These are phyloP conservation scores for Hirundo rustica DNA, from an alignment of 2,797 vertebrate species.

Conservation along the genomic window DNA sequence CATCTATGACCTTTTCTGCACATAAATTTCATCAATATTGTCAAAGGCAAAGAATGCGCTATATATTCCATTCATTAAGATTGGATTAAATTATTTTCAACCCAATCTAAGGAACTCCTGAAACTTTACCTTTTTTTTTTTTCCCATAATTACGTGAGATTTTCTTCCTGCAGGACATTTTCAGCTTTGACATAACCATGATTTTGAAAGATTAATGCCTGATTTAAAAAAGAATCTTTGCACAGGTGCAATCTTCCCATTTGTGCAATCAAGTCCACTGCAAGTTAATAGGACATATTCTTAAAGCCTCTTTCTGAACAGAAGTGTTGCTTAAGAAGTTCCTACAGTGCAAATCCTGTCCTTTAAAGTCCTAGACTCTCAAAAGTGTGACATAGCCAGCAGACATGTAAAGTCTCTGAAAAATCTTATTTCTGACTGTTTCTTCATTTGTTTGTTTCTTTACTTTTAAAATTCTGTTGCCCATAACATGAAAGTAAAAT, in stretches of 20 bases:
- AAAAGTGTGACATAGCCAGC: background rate
- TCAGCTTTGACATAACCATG: background rate
- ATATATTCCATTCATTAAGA: background rate
- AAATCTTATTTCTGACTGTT: background rate
- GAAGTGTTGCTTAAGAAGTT: background rate
- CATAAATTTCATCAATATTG: background rate
- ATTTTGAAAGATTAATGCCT: background rate
- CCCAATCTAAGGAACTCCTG: background rate
- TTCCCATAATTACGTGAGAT: background rate
- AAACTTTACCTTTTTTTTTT: background rate
- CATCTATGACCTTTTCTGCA: background rate
- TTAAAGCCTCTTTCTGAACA: background rate
- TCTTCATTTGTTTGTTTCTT: background rate
- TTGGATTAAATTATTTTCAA: background rate
- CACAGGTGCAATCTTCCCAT: background rate
- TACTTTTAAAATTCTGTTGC: background rate
- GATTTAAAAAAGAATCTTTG: background rate
- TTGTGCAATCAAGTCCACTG: background rate
- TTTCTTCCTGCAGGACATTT: background rate
- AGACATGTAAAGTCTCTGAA: background rate
- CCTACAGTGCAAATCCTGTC: background rate
- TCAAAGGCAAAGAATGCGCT: background rate
- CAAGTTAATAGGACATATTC: background rate
- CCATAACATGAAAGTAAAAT: background rate
- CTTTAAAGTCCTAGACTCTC: background rate